Conservation (phyloP, 2,113 vertebrate genomes). For the Ariopsis seemanni region DNA sequence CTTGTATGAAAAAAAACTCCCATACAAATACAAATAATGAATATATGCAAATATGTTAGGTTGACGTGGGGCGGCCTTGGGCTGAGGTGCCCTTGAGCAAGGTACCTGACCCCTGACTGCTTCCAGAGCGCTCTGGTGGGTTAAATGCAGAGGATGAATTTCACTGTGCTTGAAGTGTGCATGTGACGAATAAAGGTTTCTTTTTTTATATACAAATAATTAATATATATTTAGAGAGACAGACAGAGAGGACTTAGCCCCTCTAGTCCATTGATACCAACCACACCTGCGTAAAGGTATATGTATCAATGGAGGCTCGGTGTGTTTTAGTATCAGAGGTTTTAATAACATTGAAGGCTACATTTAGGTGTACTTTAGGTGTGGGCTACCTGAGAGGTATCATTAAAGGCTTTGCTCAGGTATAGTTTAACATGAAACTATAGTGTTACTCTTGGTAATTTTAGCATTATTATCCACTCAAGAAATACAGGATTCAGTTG, state of each 20-base stretch:
- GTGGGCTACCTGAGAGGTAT: conserved; percentile 23
- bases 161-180: no score
- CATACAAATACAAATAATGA: no score
- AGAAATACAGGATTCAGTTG: conserved; percentile 16
- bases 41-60: no score
- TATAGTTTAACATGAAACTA: conserved; percentile 10
- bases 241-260: background rate
- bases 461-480: conserved; percentile 11
- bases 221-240: background rate
- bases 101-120: no score
- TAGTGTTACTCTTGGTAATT: conserved; percentile 20
- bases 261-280: background rate
- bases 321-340: conserved; percentile 26
- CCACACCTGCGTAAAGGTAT: background rate
- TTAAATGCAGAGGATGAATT: no score
- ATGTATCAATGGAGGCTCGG: background rate
- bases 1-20: no score
- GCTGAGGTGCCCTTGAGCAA: no score
- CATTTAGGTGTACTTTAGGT: conserved; percentile 19
- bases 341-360: background rate
- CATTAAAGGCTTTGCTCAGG: conserved; percentile 8
- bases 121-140: no score
- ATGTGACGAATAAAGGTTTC: no score
- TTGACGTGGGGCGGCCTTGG: no score
- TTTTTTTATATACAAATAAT: no score